Evolutionary conservation across 2,888 invertebrate genomes (phyloP), one percentile per base, ranked within the genome.

Genomic region (Ectemnius cavifrons): DNA sequence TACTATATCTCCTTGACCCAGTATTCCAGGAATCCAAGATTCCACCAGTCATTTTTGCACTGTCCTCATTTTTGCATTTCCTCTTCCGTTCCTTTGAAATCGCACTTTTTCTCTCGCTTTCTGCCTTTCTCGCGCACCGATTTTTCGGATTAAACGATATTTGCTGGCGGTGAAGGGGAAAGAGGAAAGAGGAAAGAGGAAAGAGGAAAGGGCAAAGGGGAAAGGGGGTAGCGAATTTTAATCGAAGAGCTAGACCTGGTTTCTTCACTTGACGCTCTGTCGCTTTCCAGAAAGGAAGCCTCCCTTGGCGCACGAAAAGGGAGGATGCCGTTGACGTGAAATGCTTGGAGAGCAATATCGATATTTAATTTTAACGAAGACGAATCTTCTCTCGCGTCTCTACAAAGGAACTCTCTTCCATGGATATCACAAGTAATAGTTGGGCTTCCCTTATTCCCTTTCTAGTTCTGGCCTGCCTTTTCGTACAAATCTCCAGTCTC

Each of bases 351-450:
- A 82, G 83, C 80, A 83, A 84, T 80, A 86, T 87, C 88, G 84
- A 87, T 87, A 87, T 86, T 85, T 87, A 81, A 87, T 86, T 86
- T 85, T 83, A 86, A 86, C 85, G 83, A 86, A 52, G 52, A 52
- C n/a, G 16, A 52, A 52, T 16, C 14, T 14, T n/a, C 52, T n/a
- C 11, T 52, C 16, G n/a, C 52, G 16, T 1, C 0, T 16, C 14
- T 13, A 16, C 52, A 52, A 52, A 52, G 16, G 16, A 14, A 14
- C 2, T 52, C 5, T 52, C 16, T 11, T 13, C 1, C n/a, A 16
- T 16, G 16, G 16, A 52, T 11, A 37, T 11, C 4, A 37, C 8
- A 11, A 11, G 37, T 37, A 37, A 11, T 37, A 37, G 37, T 37
- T 1, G 2, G 37, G 11, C 11, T 37, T 37, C 37, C 37, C 8